Conservation (phyloP, 2,888 invertebrate genomes). For the Cephus pygmeus region DNA sequence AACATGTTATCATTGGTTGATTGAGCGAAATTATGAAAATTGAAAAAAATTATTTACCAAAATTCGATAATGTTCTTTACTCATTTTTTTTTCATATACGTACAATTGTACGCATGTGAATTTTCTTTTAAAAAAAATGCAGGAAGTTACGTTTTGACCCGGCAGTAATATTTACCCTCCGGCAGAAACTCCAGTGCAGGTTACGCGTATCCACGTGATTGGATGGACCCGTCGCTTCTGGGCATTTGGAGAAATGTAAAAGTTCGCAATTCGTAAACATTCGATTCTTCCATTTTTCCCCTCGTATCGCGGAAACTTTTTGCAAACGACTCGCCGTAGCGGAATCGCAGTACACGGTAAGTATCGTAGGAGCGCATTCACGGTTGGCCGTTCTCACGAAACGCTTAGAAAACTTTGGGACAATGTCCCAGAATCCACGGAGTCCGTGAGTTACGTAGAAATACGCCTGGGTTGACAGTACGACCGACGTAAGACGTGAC, state of each 20-base stretch:
- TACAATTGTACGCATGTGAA: background rate
- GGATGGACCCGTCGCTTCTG: background rate
- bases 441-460: background rate
- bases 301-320: background rate
- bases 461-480: background rate
- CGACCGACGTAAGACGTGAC: conserved; percentile 20
- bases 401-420: background rate
- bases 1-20: conserved; percentile 52
- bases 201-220: background rate
- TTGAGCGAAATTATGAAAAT: background rate
- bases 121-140: background rate
- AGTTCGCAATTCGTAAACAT: background rate
- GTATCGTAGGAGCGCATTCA: background rate
- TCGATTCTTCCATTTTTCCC: background rate
- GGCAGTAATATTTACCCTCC: background rate
- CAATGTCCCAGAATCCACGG: background rate
- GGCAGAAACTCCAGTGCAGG: background rate
- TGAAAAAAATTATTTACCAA: background rate
- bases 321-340: background rate
- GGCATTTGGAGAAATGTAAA: background rate
- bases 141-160: background rate
- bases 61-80: background rate
- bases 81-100: background rate
- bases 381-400: background rate
- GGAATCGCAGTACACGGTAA: background rate